Base-by-base conservation (phyloP, 2,888 invertebrate species). In the Pristionchus maxplancki region DNA sequence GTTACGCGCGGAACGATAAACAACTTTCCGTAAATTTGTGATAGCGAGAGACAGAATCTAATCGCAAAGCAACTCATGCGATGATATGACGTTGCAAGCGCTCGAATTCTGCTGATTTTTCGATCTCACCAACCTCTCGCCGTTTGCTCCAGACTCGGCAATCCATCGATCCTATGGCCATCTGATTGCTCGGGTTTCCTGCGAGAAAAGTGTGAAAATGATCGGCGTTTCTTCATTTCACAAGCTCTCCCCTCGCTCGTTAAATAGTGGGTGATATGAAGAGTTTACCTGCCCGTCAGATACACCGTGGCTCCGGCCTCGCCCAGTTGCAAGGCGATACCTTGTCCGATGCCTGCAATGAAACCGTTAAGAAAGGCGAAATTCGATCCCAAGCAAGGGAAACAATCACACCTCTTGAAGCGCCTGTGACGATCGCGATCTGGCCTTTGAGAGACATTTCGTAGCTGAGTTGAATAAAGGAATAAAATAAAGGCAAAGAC, bases 351-450 rank as follows among this genome's bases (percentile, higher is more conserved):
- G 11, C 84, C 84, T 82, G 40, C 74, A 74, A 44, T n/a, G n/a
- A n/a, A n/a, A n/a, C n/a, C n/a, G n/a, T n/a, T n/a, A n/a, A 64
- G 64, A 64, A 64, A 64, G 31, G 28, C 11, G 28, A 64, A 8
- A 28, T n/a, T n/a, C 17, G 28, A 40, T 74, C 8, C 6, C 9
- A 74, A 24, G 48, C 13, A 8, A 37, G 4, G 4, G 17, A 74
- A 24, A 20, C 13, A 50, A 31, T 9, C 20, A 50, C 5, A 89
- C 93, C 93, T 84, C 93, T 87, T 28, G 91, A 91, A n/a, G 92
- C 91, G 24, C 93, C 93, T 31, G 93, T 93, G 40, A 93, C 92
- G 20, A 93, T 88, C 11, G 91, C 93, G 6, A 92, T 89, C 84
- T 92, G 89, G 28, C 91, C 90, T 44, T 89, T 74, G 20, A 92